Evolutionary conservation across 2,797 vertebrate genomes (phyloP), one percentile per base, ranked within the genome.

Genomic region (Acanthiza pusilla): DNA sequence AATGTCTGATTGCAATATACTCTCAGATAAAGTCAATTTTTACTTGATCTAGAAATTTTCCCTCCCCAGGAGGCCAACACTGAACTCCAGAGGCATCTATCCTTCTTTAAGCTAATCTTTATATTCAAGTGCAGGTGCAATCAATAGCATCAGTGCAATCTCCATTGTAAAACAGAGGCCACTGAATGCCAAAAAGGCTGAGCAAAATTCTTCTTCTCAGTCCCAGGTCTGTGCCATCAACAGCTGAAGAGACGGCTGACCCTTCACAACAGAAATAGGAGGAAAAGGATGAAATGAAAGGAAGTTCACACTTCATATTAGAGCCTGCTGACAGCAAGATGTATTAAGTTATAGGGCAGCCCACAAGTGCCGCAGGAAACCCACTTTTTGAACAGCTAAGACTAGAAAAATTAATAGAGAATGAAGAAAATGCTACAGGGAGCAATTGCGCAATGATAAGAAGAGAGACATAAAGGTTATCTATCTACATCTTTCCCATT

Each of bases 281-380:
- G 23, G 48, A 90, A 94, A 92, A 5, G 42, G 50, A 74, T 61
- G 42, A 95, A 93, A 87, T 16, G 18, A 87, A 91, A 88, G 54
- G 70, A 90, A 82, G 74, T 81, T 88, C 67, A 76, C 26, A 70
- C 40, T 91, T 94, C 86, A 70, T 86, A 75, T 70, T 75, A 90
- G 84, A 95, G 89, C 25, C 34, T 60, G 63, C n/a, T 92, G 77
- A 74, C 45, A 92, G 38, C 0, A 2, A 89, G 67, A 73, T 38
- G 2, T 42, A 76, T 94, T 58, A 84, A 91, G 34, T 71, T 71
- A 85, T 61, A 85, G 34, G 9, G 19, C 9, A 93, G 30, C 32
- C 73, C 76, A 89, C 34, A 94, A 75, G 63, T 34, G 53, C 63
- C 82, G 70, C 10, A 60, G 55, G 8, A 88, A 91, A 51, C 29